Conservation (phyloP, 92 coral and sea anemone species). For the Epizoanthus scotinus region DNA sequence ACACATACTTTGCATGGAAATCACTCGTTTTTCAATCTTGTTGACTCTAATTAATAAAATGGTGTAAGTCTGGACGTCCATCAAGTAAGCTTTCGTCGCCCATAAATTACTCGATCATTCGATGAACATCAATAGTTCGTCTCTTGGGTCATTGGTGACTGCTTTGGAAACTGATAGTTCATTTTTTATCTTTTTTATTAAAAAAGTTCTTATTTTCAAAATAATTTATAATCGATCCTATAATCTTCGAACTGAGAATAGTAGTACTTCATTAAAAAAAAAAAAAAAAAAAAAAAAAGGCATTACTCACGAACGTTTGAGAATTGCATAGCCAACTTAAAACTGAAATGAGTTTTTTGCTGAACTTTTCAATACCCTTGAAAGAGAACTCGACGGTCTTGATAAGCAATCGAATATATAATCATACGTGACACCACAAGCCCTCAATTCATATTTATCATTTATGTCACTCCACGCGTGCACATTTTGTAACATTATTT, state of each 20-base stretch:
- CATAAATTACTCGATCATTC: constrained; percentile 25
- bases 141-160: neutral
- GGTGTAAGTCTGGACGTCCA: constrained; percentile 6
- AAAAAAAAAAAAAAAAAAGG: no score
- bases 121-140: neutral
- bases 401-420: no score
- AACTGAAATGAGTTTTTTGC: no score
- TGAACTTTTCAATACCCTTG: no score
- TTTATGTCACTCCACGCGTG: neutral
- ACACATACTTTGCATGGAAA: neutral
- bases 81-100: constrained; percentile 28
- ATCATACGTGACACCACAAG: neutral
- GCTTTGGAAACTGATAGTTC: neutral
- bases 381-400: no score
- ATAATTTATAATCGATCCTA: no score
- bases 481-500: neutral
- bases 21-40: constrained; percentile 4
- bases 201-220: no score
- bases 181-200: no score
- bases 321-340: no score
- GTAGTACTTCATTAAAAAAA: no score
- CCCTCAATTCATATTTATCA: neutral
- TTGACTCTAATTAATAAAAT: constrained; percentile 26
- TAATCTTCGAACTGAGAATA: no score
- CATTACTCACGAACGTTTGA: no score